Base-by-base conservation (phyloP, 2,888 invertebrate species). In the Ophonus ardosiacus region DNA sequence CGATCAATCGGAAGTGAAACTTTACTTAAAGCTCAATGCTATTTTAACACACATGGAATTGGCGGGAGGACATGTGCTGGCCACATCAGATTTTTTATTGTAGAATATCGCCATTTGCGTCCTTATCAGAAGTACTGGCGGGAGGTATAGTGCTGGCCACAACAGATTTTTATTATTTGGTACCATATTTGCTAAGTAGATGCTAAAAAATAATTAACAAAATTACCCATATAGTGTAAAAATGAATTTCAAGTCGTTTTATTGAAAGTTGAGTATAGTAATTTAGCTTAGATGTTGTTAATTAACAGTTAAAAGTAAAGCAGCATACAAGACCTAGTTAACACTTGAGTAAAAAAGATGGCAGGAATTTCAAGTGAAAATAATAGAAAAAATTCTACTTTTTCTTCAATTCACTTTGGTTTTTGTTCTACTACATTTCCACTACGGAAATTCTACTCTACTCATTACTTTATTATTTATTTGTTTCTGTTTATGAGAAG, bases 291-390 rank as follows among this genome's bases (percentile, higher is more conserved):
- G 31, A 8, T 51, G 51, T 10, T 56, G 71, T 71, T 82, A 82
- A 82, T 82, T 71, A 82, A 31, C 13, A 80, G 56, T 71, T 82
- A 82, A 68, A 82, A 71, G 82, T 82, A 18, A 31, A 81, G 51
- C 81, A 51, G 61, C 21, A 38, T 59, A 15, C 38, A 68, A 82
- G 82, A 82, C 82, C 82, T 82, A 82, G 82, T 82, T 82, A 82
- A 82, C 82, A 82, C 82, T 38, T 82, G 82, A 82, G 82, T 82
- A 71, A 82, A 82, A 81, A 71, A 71, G 21, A 10, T 31, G 31
- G 68, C 51, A 71, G 57, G 71, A 82, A 82, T 82, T 51, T 68
- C 31, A 51, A 71, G 82, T 82, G 82, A 82, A 82, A 82, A 24
- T 82, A 51, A 4, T 71, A 24, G 56, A 71, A 81, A 65, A 43